phyloP scores from a whole-genome alignment of 1,140 invertebrate species.

The Drosophila biarmipes region DNA sequence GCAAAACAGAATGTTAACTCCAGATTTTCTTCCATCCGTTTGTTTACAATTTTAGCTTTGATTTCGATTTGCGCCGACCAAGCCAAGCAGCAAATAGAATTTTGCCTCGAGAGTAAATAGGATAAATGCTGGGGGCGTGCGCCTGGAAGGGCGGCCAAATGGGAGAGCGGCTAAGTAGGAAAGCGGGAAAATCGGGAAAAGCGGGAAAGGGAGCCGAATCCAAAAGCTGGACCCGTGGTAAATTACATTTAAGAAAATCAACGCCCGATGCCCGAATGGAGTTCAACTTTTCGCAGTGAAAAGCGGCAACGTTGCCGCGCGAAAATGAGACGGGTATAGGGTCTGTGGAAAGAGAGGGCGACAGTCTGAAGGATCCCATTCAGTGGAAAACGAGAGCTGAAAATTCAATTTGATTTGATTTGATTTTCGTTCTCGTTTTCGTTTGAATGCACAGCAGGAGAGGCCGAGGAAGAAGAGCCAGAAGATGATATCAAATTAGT shows the following conservation, averaged over 20 bases:
- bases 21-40: conserved; percentile 23
- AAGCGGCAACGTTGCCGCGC: conserved; percentile 27
- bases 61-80: conserved; percentile 63
- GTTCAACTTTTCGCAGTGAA: conserved; percentile 51
- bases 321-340: not conserved
- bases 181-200: too few relatives aligned
- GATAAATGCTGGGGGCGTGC: conserved; percentile 51
- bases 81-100: conserved; percentile 80
- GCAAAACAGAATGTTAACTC: conserved; percentile 40
- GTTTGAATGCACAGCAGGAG: conserved; percentile 73
- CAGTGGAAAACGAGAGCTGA: conserved; percentile 49
- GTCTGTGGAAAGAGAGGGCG: not conserved
- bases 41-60: conserved; percentile 65
- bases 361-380: conserved; percentile 22
- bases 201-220: not conserved
- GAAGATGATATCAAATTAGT: conserved; percentile 80
- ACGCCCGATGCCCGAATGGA: conserved; percentile 38
- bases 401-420: conserved; percentile 84
- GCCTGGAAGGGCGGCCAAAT: not conserved
- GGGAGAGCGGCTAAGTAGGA: conserved; percentile 5
- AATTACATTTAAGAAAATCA: conserved; percentile 53
- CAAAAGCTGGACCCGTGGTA: conserved; percentile 30
- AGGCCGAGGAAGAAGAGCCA: conserved; percentile 9
- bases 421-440: conserved; percentile 83
- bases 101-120: conserved; percentile 59